These are phyloP conservation scores for Chironomus striatipennis DNA, from an alignment of 1,140 invertebrate genomes.

Conservation along the genomic window DNA sequence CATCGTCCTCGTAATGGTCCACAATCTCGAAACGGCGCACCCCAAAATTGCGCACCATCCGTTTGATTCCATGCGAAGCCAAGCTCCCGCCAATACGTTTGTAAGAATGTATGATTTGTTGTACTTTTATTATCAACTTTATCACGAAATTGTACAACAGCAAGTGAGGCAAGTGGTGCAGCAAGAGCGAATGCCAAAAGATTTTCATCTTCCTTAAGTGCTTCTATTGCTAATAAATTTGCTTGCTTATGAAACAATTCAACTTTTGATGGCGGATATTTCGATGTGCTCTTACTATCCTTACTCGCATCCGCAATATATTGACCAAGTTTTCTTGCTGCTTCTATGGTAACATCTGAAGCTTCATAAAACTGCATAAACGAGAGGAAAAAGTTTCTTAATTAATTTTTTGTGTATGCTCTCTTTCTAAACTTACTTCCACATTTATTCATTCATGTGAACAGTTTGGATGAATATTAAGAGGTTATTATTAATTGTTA, in stretches of 20 bases:
- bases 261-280: constrained; percentile 30
- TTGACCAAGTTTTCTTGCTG: constrained; percentile 38
- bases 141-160: constrained; percentile 40
- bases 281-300: constrained; percentile 30
- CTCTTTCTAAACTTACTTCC: too few relatives aligned
- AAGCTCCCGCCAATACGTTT: constrained; percentile 39
- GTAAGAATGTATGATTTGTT: constrained; percentile 30
- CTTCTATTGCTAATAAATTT: constrained; percentile 36
- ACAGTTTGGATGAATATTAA: too few relatives aligned
- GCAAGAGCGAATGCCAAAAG: constrained; percentile 39
- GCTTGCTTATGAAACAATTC: constrained; percentile 35
- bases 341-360: constrained; percentile 35
- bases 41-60: constrained; percentile 38
- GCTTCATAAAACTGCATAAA: constrained; percentile 35
- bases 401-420: constrained; percentile 25
- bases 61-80: constrained; percentile 39
- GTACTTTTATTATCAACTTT: constrained; percentile 31
- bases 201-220: constrained; percentile 38
- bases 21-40: constrained; percentile 39
- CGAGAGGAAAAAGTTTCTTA: constrained; percentile 19
- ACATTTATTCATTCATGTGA: too few relatives aligned
- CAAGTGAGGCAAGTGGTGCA: constrained; percentile 38
- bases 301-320: constrained; percentile 33
- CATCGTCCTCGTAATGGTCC: constrained; percentile 37
- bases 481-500: too few relatives aligned